Evolutionary conservation across 2,113 vertebrate species (phyloP), one percentile per base, ranked within the genome.

Genomic region (Nothocercus nigrocapillus): DNA sequence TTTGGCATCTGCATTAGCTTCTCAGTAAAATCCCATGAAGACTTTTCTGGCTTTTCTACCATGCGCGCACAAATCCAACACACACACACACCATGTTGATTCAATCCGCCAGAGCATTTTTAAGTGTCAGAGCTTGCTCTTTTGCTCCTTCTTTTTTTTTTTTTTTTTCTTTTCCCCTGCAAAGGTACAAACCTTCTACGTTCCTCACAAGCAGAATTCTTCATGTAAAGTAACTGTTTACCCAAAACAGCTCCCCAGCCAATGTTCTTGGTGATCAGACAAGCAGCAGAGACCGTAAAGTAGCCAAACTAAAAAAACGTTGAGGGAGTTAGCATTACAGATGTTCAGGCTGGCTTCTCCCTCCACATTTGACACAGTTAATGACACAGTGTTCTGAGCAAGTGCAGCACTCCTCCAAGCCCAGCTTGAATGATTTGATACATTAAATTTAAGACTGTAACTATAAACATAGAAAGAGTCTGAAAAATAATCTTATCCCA

Each of bases 1-100:
- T 95, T 92, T 95, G 89, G 89, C 89, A 87, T 90, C 62, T 30
- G 34, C 3, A 7, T 90, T 87, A 92, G 83, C 58, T 72, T 85
- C 92, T 88, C 22, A 7, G 74, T 84, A 89, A 93, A 97, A 92
- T 84, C 86, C 86, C 74, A 75, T 51, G 77, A 93, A 95, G 77
- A 82, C 38, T 93, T 86, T 70, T 93, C 82, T 96, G 94, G 80
- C 67, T 94, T 88, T 94, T 79, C 83, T 85, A 79, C 51, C 25
- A 27, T 44, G 77, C 40, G 62, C 73, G 44, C 91, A 79, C 69
- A 93, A 93, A 93, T 90, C 74, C 89, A 92, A 96, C 92, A 68
- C 62, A 76, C 40, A 76, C 40, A 85, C 70, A 84, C 2, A 1
- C 25, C 88, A 61, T 4, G 2, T 24, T 77, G 69, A 90, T 68